Base-by-base conservation (phyloP, 2,888 invertebrate species). In the Tipula helvola region DNA sequence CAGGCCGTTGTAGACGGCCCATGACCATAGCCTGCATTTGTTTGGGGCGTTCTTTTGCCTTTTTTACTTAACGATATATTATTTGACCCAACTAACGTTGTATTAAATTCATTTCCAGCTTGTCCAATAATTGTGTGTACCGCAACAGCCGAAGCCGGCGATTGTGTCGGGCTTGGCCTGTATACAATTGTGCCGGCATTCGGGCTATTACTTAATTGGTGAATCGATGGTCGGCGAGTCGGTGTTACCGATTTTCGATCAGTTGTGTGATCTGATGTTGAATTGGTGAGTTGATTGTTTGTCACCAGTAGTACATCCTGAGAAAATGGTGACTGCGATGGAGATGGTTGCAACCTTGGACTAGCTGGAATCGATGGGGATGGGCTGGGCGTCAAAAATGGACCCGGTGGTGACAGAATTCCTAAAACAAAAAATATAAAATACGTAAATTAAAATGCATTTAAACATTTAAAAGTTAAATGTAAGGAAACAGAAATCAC, bases 301-400 rank as follows among this genome's bases (percentile, higher is more conserved):
- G 92, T 90, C 90, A 92, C 90, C 88, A 92, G 89, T 89, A 92
- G 89, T 88, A 91, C 92, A 92, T 92, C 92, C 89, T 91, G 91
- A 88, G 91, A 90, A 90, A 91, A 92, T 89, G 92, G 92, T 88
- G 92, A 92, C 88, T 91, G 89, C 87, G 92, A 92, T 88, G 92
- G 92, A 88, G 92, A 92, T 89, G 92, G 91, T 89, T 91, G 92
- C 88, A 92, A 89, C 88, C 92, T 90, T 88, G 92, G 92, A 90
- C 92, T 92, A 90, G 91, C 92, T 90, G 92, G 91, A 89, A 92
- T 91, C 89, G 91, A 92, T 90, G 91, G 91, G 89, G 91, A 92
- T 90, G 92, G 92, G 90, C 92, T 92, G 90, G 92, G 92, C 90
- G 92, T 92, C 89, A 92, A 90, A 91, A 92, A 92, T 89, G 92